Base-by-base conservation (phyloP, 2,113 vertebrate genomes). In the Ameiurus melas region DNA sequence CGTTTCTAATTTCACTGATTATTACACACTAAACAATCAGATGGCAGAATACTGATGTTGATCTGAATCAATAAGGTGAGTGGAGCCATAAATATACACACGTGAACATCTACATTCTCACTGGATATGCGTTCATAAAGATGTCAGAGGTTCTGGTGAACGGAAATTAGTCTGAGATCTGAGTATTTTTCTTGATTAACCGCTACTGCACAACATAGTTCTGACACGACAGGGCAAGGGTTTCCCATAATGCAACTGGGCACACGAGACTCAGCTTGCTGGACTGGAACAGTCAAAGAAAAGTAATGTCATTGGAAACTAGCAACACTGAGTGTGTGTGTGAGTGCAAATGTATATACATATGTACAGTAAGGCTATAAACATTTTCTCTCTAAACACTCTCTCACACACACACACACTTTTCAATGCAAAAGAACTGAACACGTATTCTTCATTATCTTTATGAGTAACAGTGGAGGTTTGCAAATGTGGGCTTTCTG, bases 311-410 rank as follows among this genome's bases (percentile, higher is more conserved):
- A 84, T 58, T 62, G 13, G 43, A 43, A 84, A 77, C 79, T 55
- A 87, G 57, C 6, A 17, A 83, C 53, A 84, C 16, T 8, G 33
- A 43, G 75, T 73, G 51, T 39, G 79, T 58, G 64, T 43, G 30
- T 73, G 25, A 33, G 25, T 47, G 39, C 19, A 30, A 2, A 51
- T 78, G 7, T 51, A 0, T 27, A 9, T 51, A 16, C 10, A 17
- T 14, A 27, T n/a, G 4, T 51, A 78, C 43, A 88, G 86, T 77
- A 90, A 89, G 82, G 83, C 77, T 88, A 89, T 89, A 92, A 92
- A 92, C 84, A 91, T 80, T 86, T 89, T 89, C 55, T 36, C 2
- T 36, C 1, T 36, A 36, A 36, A 36, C 36, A 36, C 27, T 30
- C 66, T 30, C 62, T 9, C 22, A 7, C 62, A 27, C 27, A 66